Percentiles rank a stretch among this genome's conserved stretches.
Conservation (phyloP, 2,113 vertebrate species). For the Emberiza fucata region DNA sequence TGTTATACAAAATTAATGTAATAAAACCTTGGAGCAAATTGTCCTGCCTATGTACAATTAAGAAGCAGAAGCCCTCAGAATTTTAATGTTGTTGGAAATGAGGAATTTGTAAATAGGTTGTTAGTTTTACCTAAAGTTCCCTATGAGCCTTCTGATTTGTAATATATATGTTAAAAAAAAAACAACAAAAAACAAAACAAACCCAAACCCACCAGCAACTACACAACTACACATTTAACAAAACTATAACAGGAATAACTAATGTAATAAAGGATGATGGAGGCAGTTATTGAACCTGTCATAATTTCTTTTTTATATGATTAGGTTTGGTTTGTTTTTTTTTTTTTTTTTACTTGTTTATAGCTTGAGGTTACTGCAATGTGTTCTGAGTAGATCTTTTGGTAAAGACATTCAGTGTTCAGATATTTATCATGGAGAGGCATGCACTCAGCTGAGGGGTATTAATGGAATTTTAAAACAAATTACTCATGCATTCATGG, state of each 20-base stretch:
- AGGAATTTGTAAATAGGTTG: neutral
- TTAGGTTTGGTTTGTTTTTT: neutral
- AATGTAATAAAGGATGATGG: neutral
- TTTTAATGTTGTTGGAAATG: constrained; percentile 13
- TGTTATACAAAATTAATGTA: constrained; percentile 50
- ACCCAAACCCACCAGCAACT: neutral
- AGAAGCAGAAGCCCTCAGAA: constrained; percentile 28
- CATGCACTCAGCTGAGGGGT: neutral
- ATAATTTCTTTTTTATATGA: neutral
- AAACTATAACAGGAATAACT: neutral
- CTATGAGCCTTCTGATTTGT: neutral
- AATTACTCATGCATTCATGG: neutral
- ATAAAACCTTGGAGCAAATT: constrained; percentile 54
- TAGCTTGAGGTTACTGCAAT: neutral
- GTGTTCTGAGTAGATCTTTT: neutral
- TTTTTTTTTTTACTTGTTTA: neutral
- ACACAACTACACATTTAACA: neutral
- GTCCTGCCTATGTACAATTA: constrained; percentile 39
- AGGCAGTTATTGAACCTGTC: neutral
- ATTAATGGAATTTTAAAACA: neutral
- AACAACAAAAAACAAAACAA: neutral
- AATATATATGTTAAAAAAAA: neutral
- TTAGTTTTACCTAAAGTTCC: neutral
- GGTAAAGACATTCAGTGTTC: neutral
- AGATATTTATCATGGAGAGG: neutral